Conservation (phyloP, 2,113 vertebrate species). For the Datnioides undecimradiatus region DNA sequence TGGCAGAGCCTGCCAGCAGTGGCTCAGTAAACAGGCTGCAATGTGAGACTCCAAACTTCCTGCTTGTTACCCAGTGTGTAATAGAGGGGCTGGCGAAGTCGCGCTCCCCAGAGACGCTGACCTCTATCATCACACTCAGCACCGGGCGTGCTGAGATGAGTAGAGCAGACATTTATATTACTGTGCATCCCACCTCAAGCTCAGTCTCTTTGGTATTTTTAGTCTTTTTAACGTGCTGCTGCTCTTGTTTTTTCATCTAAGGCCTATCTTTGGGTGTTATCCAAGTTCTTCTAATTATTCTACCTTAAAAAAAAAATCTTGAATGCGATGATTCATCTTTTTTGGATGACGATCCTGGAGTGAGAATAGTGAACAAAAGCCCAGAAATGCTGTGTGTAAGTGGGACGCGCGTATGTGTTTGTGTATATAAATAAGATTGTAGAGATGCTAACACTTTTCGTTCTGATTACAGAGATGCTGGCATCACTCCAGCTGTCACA, state of each 20-base stretch:
- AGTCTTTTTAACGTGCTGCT: slow-evolving; percentile 30
- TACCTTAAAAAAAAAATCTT: slow-evolving; percentile 25
- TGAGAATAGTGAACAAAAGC: slow-evolving; percentile 42
- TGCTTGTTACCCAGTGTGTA: slow-evolving; percentile 35
- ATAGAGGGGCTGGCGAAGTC: slow-evolving; percentile 15
- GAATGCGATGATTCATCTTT: slow-evolving; percentile 53
- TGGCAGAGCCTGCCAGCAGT: slow-evolving; percentile 95
- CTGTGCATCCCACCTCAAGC: slow-evolving; percentile 2
- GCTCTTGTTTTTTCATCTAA: slow-evolving; percentile 34
- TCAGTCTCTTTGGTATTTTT: slow-evolving; percentile 45
- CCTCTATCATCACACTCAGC: slow-evolving; percentile 36
- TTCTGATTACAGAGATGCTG: slow-evolving; percentile 90
- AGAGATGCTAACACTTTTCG: slow-evolving; percentile 54
- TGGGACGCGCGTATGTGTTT: neutral
- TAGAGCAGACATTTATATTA: slow-evolving; percentile 14
- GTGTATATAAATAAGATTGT: slow-evolving; percentile 11
- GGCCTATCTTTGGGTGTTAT: slow-evolving; percentile 21
- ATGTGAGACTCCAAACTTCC: slow-evolving; percentile 84
- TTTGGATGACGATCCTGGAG: slow-evolving; percentile 52
- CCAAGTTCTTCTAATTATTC: slow-evolving; percentile 60
- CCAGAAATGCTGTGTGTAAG: slow-evolving; percentile 5
- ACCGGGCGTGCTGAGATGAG: slow-evolving; percentile 26
- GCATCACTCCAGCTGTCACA: slow-evolving; percentile 90
- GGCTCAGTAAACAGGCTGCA: slow-evolving; percentile 96
- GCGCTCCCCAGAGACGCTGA: slow-evolving; percentile 37